Evolutionary conservation across 1,140 invertebrate species (phyloP).

Genomic region (Matsumurasca onukii): DNA sequence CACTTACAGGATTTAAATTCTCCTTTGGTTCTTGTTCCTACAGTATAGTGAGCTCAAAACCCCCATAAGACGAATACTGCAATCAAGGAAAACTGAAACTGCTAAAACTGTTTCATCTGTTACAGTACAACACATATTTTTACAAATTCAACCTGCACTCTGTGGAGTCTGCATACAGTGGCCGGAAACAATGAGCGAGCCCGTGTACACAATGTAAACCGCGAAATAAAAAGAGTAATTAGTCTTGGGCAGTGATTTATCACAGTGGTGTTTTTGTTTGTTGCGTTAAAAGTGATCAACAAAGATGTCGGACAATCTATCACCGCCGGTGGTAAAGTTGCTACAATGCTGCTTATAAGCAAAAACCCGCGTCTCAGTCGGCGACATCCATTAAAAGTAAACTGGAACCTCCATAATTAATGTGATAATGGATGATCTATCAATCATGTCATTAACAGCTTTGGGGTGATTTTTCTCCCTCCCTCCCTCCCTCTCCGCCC

Average conservation of each 20-base stretch:
- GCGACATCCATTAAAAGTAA: constrained; percentile 27
- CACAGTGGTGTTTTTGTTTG: not conserved
- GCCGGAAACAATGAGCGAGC: too few species aligned
- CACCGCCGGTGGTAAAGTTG: not conserved
- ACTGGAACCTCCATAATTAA: constrained; percentile 16
- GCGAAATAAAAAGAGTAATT: constrained; percentile 14
- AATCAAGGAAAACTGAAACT: too few species aligned
- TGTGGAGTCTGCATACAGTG: too few species aligned
- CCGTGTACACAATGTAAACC: constrained; percentile 14
- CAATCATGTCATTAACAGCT: constrained; percentile 21
- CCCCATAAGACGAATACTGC: too few species aligned
- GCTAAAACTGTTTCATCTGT: too few species aligned
- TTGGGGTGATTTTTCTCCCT: not conserved
- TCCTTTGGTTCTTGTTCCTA: too few species aligned
- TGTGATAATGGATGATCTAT: constrained; percentile 23
- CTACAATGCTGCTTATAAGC: constrained; percentile 26
- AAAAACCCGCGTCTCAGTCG: constrained; percentile 12
- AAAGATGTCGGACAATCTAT: constrained; percentile 24
- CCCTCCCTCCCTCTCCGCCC: not conserved
- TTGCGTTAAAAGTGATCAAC: constrained; percentile 20
- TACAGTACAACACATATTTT: too few species aligned
- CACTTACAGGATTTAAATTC: too few species aligned
- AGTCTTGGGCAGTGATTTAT: constrained; percentile 17
- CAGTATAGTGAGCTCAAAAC: too few species aligned
- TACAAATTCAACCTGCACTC: too few species aligned